phyloP scores from a whole-genome alignment of 2,888 invertebrate genomes.

The Clusia tigrina region DNA sequence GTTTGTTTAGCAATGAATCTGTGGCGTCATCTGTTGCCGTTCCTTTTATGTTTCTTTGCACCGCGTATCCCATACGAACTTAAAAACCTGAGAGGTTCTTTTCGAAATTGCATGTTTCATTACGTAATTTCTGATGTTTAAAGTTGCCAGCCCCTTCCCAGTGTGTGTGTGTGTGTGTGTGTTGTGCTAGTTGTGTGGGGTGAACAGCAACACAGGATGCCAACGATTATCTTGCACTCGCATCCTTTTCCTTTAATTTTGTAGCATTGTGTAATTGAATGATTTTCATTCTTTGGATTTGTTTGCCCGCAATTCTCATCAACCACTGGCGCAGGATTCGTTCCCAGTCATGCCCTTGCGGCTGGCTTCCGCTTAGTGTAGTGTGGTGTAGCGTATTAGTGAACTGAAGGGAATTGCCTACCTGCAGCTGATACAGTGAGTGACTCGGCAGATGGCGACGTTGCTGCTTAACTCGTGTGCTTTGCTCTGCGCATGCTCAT shows the following conservation, averaged over 20 bases:
- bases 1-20: neutral
- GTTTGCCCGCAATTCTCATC: slow-evolving; percentile 11
- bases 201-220: neutral
- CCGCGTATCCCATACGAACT: neutral
- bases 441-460: too few species aligned
- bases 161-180: neutral
- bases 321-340: neutral
- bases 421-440: neutral
- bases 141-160: too few species aligned
- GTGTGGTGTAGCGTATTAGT: neutral
- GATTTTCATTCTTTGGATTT: slow-evolving; percentile 53
- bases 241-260: slow-evolving; percentile 1
- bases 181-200: neutral
- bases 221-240: neutral
- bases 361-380: neutral
- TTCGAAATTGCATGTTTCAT: neutral
- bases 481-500: too few species aligned
- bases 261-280: slow-evolving; percentile 46
- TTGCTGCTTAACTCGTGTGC: too few species aligned
- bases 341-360: neutral
- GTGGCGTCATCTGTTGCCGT: neutral
- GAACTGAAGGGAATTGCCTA: too few species aligned
- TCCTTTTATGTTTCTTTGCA: neutral
- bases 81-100: neutral
- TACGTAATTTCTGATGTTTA: neutral